Base-by-base conservation (phyloP, 2,113 vertebrate genomes). In the Thunnus thynnus region DNA sequence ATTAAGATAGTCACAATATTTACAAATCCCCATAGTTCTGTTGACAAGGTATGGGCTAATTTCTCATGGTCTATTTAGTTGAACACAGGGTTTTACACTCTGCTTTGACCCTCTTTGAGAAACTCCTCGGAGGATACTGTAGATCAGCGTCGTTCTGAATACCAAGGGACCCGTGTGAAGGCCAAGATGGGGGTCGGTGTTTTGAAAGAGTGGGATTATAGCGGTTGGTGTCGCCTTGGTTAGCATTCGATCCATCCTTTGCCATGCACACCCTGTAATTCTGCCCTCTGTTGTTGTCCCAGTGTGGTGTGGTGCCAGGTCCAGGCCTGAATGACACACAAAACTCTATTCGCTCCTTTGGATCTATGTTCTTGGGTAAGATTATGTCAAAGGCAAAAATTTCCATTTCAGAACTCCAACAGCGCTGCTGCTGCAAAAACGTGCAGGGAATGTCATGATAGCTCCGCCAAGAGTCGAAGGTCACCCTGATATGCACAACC, bases 381-480 rank as follows among this genome's bases (percentile, higher is more conserved):
- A 63, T 52, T 0, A 94, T 13, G 22, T 91, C 86, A 48, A 97
- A 96, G 7, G 89, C 58, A 51, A 93, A 95, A 41, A 91, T 48
- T 32, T 95, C 92, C 0, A 88, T 84, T 13, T 94, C 88, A 0
- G 68, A 54, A 0, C 73, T 44, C 1, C 80, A 27, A 0, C 79
- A 80, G 0, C 32, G 66, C 0, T 93, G 84, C 54, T 93, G 84
- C 30, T 76, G 86, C 20, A 93, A 64, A 69, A 80, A 88, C 8
- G 77, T 85, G 88, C 96, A 96, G 5, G 90, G 87, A 11, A 95
- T 4, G 27, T 96, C 95, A 13, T 75, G 63, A 79, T 94, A 87
- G 78, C 80, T 96, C 65, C 72, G 85, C 95, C 95, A 96, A 61
- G 95, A 93, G 32, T 96, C 92, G 0, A 91, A 96, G 60, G 95